phyloP scores from a whole-genome alignment of 1,140 invertebrate genomes.

The Ceratosolen solmsi region DNA sequence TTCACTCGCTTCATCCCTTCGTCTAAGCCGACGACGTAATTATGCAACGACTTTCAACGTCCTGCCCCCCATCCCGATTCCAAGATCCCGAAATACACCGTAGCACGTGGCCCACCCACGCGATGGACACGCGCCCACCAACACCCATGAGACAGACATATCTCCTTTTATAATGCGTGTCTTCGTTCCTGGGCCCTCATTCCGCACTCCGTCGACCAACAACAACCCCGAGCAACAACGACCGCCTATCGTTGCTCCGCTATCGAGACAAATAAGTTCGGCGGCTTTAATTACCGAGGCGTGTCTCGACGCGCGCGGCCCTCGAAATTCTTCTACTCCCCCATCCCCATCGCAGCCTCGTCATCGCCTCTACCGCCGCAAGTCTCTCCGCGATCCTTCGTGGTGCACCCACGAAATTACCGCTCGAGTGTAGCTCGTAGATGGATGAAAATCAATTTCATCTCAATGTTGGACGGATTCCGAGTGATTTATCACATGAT shows the following conservation, averaged over 20 bases:
- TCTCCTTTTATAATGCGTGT: background rate
- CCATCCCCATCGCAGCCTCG: too few species aligned
- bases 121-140: background rate
- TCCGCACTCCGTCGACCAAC: background rate
- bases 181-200: background rate
- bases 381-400: background rate
- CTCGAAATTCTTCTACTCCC: background rate
- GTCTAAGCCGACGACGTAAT: background rate
- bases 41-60: background rate
- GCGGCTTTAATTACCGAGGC: slow-evolving; percentile 41
- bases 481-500: slow-evolving; percentile 9
- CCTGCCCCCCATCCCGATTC: background rate
- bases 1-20: background rate
- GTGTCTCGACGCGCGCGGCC: background rate
- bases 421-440: background rate
- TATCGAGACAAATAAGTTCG: slow-evolving; percentile 44
- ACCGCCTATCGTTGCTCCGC: background rate
- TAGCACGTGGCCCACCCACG: background rate
- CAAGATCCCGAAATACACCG: background rate
- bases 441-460: slow-evolving; percentile 35
- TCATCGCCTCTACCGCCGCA: too few species aligned
- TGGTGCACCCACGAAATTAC: background rate
- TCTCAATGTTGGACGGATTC: slow-evolving; percentile 12
- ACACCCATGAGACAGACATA: slow-evolving; percentile 16
- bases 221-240: background rate